Evolutionary conservation across 2,113 vertebrate species (phyloP), one percentile per base, ranked within the genome.

Genomic region (Lichenostomus cassidix): DNA sequence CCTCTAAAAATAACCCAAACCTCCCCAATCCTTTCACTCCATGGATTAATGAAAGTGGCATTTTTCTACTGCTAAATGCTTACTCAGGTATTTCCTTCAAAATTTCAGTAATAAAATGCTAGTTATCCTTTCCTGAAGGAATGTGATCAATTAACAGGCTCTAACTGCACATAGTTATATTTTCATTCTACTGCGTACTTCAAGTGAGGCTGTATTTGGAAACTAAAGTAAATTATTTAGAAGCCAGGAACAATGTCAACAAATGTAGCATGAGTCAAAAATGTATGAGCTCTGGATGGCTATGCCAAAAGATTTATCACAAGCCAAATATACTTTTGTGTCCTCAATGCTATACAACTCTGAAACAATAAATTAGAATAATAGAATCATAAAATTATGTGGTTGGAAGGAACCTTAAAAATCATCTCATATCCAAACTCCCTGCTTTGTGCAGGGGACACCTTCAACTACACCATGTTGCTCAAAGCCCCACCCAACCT

Each of bases 1-100:
- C 63, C 78, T 92, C 88, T 94, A 80, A 89, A 94, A 91, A 89
- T 75, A 96, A 65, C 55, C 21, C n/a, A 84, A 81, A 67, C 33
- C 42, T 95, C 50, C 28, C 60, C 89, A 83, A 89, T 85, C 33
- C 37, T 73, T 89, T 59, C 12, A 55, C 11, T 81, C 74, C 11
- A 8, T 29, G 70, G 44, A n/a, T 52, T 89, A 75, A 87, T 68
- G n/a, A 71, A 96, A 87, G 21, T 39, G 23, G 12, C 25, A 89
- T 69, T 62, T 87, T 91, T 89, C 49, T 71, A 41, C 46, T 69
- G 23, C 39, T 79, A 65, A 88, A 63, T 82, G 62, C 75, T 96
- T 95, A 67, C 67, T 86, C 20, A 35, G 44, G n/a, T 73, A 44
- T 90, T 91, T 78, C 29, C 53, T 79, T 68, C 21, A 89, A 93